Evolutionary conservation across 2,113 vertebrate genomes (phyloP), one percentile per base, ranked within the genome.

Genomic region (Osmerus mordax): DNA sequence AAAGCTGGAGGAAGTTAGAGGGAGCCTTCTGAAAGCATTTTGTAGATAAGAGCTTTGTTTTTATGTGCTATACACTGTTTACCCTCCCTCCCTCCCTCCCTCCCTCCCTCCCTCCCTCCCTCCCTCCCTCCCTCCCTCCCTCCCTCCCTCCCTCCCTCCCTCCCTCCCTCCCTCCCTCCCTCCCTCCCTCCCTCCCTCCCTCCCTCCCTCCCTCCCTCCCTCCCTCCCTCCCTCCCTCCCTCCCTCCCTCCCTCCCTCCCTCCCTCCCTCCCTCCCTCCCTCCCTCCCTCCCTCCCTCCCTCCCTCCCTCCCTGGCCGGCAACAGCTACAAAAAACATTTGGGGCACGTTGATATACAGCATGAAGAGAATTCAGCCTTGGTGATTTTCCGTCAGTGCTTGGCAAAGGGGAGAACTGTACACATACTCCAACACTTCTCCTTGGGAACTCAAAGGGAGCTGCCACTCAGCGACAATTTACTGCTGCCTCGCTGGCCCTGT

Each of bases 401-500:
- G 29, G 67, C 14, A 32, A 18, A 5, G 52, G 59, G 51, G 25
- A 25, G 9, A 36, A 65, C 12, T 36, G 12, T 41, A 65, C 29
- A 65, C 47, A 8, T 4, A 41, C 47, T 75, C 25, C 4, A 59
- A 25, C 36, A 55, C 73, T 4, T 69, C 47, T 69, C 67, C 51
- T 69, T 64, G 73, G 51, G 65, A 70, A 64, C 51, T 58, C 28
- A 56, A 67, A 65, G 32, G 69, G 47, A 72, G 18, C 18, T 55
- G 70, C 51, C 58, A 25, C 59, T 77, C 70, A 52, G 65, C 15
- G 18, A 62, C 51, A 52, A 69, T 77, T 72, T 77, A 77, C 70
- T 47, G 8, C 29, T 41, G 47, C 52, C 59, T 59, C 41, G n/a
- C n/a, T 69, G 9, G 14, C 4, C 63, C 47, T n/a, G 53, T 64